Percentiles rank a stretch among this genome's conserved stretches.
phyloP scores from a whole-genome alignment of 2,113 vertebrate genomes.

The Podarcis cretensis region DNA sequence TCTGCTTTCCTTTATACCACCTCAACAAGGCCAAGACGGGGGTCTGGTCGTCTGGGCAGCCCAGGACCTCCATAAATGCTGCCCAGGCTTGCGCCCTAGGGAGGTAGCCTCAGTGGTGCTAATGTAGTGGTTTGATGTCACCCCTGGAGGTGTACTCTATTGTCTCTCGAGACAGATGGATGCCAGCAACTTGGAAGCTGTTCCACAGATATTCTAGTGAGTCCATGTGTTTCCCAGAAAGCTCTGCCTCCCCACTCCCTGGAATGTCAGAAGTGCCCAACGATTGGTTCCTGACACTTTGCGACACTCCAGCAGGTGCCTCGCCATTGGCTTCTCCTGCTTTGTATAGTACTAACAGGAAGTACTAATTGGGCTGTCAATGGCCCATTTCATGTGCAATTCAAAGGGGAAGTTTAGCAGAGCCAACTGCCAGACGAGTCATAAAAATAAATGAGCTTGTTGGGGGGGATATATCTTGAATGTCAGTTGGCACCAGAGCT shows the following conservation, averaged over 20 bases:
- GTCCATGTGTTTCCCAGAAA: background rate
- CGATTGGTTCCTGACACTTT: background rate
- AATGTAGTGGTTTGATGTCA: no score
- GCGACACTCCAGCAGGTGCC: background rate
- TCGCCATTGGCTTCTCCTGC: background rate
- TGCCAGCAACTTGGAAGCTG: no score
- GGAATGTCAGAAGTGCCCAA: background rate
- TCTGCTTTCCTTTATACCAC: no score
- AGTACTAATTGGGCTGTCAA: accelerated
- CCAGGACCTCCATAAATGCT: no score
- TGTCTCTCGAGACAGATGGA: no score
- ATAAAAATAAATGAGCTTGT: constrained; percentile 34
- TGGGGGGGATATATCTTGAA: constrained; percentile 37
- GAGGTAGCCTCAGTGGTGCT: no score
- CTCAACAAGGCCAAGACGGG: no score
- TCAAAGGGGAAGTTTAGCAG: background rate
- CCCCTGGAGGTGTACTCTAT: no score
- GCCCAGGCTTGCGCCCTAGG: no score
- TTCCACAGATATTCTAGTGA: background rate
- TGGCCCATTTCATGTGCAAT: constrained; percentile 1
- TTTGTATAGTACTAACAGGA: background rate
- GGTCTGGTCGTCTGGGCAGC: no score
- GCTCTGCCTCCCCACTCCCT: no score
- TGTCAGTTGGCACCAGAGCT: constrained; percentile 18
- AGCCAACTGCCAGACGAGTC: constrained; percentile 18